Conservation (phyloP, 2,113 vertebrate species). For the Accipiter virgatus region DNA sequence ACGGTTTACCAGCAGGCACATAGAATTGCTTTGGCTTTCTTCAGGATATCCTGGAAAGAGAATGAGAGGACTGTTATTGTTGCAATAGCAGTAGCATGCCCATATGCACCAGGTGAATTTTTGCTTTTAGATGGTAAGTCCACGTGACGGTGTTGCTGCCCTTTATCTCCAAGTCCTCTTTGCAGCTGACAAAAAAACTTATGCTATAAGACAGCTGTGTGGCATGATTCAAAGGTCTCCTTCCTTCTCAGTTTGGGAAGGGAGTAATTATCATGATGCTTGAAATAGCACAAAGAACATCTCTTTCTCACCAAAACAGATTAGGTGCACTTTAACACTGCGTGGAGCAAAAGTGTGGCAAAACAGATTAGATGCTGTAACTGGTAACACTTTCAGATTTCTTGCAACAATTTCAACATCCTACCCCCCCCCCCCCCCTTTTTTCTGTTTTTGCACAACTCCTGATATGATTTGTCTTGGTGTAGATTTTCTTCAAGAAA, state of each 20-base stretch:
- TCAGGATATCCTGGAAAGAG: neutral
- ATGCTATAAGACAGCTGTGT: neutral
- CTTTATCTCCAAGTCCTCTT: neutral
- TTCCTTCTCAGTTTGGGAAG: neutral
- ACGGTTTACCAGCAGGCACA: neutral
- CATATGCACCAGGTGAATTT: rapidly evolving
- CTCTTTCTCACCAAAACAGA: neutral
- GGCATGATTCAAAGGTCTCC: neutral
- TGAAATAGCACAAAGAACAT: neutral
- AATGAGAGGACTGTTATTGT: neutral
- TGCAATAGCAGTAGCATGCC: neutral
- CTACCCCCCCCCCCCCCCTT: rapidly evolving
- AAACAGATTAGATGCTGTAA: neutral
- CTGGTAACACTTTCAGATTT: neutral
- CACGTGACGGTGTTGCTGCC: neutral
- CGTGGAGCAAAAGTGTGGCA: neutral
- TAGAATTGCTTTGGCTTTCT: neutral
- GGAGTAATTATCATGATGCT: neutral
- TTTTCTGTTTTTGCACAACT: neutral
- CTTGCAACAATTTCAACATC: rapidly evolving
- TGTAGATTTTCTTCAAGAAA: neutral
- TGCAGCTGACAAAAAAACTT: neutral
- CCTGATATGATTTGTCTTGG: neutral
- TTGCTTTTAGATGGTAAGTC: neutral
- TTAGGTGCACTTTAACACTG: neutral